Evolutionary conservation across 2,888 invertebrate species (phyloP).

Genomic region (Octonoba sinensis): DNA sequence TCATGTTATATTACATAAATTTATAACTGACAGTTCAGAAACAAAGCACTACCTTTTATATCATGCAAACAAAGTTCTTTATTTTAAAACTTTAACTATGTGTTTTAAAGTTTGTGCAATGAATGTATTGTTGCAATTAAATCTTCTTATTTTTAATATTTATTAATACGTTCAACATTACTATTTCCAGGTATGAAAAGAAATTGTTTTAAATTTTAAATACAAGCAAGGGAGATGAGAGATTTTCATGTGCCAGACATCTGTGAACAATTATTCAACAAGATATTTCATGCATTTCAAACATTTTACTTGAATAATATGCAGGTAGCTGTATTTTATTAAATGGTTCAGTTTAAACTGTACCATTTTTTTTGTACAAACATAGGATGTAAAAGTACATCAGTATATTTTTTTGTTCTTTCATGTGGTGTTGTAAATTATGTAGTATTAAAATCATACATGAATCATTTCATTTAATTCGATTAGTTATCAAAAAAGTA

Average conservation of each 20-base stretch:
- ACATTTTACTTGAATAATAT: neutral
- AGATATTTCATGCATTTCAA: neutral
- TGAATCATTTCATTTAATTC: too few relatives aligned
- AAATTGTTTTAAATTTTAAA: constrained; percentile 45
- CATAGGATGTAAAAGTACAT: neutral
- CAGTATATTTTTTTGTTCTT: neutral
- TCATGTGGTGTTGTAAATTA: constrained; percentile 12
- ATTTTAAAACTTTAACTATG: too few relatives aligned
- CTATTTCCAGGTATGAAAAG: constrained; percentile 52
- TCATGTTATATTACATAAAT: too few relatives aligned
- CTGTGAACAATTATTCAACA: constrained; percentile 8
- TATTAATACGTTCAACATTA: neutral
- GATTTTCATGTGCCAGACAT: constrained; percentile 32
- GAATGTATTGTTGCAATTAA: too few relatives aligned
- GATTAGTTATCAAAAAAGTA: too few relatives aligned
- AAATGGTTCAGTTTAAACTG: neutral
- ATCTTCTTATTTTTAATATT: neutral
- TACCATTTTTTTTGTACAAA: neutral
- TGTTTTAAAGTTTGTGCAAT: too few relatives aligned
- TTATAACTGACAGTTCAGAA: too few relatives aligned
- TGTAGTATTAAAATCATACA: too few relatives aligned
- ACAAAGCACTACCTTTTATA: too few relatives aligned
- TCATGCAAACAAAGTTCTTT: too few relatives aligned
- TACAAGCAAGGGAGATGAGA: neutral
- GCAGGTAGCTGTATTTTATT: neutral